Conservation (phyloP, 2,113 vertebrate genomes). For the Cepphus grylle region DNA sequence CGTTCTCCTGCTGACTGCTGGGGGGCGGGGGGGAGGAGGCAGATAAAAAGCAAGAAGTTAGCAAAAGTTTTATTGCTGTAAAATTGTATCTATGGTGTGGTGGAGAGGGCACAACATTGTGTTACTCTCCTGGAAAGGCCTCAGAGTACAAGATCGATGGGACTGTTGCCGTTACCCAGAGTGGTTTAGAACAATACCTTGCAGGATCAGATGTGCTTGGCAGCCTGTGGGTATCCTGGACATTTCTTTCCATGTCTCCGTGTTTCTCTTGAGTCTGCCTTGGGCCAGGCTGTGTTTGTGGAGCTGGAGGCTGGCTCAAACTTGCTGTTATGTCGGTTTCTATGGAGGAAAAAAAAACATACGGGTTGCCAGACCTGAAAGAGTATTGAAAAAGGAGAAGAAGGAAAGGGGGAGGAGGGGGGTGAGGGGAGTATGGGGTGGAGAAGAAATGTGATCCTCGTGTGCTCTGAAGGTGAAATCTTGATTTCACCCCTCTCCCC, state of each 20-base stretch:
- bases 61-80: neutral
- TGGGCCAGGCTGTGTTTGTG: slow-evolving; percentile 77
- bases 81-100: neutral
- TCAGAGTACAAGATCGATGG: neutral
- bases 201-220: slow-evolving; percentile 53
- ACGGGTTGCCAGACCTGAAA: slow-evolving; percentile 74
- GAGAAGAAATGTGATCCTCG: slow-evolving; percentile 71
- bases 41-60: neutral
- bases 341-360: slow-evolving; percentile 92
- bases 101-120: neutral
- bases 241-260: slow-evolving; percentile 23
- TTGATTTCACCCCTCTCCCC: slow-evolving; percentile 37
- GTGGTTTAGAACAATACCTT: neutral
- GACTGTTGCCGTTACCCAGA: neutral
- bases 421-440: slow-evolving; percentile 23
- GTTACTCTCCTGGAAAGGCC: neutral
- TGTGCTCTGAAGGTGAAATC: slow-evolving; percentile 75
- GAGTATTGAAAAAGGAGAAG: slow-evolving; percentile 70
- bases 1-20: neutral
- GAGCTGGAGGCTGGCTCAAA: slow-evolving; percentile 84
- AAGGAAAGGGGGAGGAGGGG: neutral
- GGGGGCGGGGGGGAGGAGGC: neutral
- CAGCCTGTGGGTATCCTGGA: slow-evolving; percentile 28
- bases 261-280: slow-evolving; percentile 53
- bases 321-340: slow-evolving; percentile 91